Percentiles rank a stretch among this genome's conserved stretches.
Conservation (phyloP, 2,888 invertebrate genomes). For the Plebejus argus region DNA sequence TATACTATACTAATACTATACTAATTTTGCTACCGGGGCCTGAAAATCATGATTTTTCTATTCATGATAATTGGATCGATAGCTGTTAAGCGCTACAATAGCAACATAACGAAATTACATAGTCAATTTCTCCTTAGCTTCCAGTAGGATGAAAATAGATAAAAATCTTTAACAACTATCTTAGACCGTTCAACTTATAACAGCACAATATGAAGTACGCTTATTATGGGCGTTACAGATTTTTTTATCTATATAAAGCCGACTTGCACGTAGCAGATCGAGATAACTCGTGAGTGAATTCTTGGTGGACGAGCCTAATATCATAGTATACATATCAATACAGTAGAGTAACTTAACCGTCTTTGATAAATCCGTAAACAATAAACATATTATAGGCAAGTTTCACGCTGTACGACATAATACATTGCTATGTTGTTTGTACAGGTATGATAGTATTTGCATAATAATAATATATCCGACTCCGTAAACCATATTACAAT, state of each 20-base stretch:
- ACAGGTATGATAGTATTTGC: too few relatives aligned
- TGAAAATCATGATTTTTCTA: too few relatives aligned
- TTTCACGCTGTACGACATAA: too few relatives aligned
- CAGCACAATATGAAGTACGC: neutral
- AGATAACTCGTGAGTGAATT: constrained; percentile 26
- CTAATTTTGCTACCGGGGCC: too few relatives aligned
- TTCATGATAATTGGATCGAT: too few relatives aligned
- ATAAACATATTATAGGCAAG: too few relatives aligned
- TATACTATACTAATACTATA: too few relatives aligned
- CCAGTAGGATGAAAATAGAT: neutral
- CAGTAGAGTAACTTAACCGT: neutral
- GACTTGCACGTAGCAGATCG: neutral
- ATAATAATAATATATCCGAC: too few relatives aligned
- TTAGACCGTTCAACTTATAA: neutral
- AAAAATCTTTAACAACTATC: neutral
- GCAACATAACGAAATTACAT: too few relatives aligned
- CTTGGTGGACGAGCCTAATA: constrained; percentile 39
- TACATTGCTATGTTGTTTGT: too few relatives aligned
- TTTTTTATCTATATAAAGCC: constrained; percentile 14
- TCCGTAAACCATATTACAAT: too few relatives aligned
- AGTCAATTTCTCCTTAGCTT: neutral
- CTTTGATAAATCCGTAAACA: neutral
- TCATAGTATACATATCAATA: neutral
- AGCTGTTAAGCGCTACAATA: too few relatives aligned
- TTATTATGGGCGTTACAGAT: neutral